Evolutionary conservation across 2,797 vertebrate genomes (phyloP), one percentile per base, ranked within the genome.

Genomic region (Micromesistius poutassou): DNA sequence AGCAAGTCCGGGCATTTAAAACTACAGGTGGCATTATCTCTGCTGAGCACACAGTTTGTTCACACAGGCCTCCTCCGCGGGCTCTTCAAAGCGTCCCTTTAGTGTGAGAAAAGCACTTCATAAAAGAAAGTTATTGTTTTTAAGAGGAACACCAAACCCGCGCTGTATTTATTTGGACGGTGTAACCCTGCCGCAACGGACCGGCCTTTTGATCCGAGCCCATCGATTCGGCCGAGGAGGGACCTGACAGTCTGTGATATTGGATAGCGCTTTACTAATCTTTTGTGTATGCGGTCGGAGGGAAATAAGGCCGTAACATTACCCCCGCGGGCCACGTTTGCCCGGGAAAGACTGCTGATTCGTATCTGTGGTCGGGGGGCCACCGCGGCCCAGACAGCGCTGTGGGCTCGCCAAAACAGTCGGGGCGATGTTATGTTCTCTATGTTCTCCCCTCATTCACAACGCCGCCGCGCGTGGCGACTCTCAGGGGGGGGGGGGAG

Each of bases 261-360:
- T 91, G 89, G 91, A 92, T 92, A 90, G 86, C 87, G 87, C 90
- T 91, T 90, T 85, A 89, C 90, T 91, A 93, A 93, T 92, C 90
- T 93, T 92, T 91, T 91, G 90, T 91, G 89, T 89, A 91, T 91
- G 89, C 88, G 90, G 87, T 91, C 70, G 76, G 84, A 90, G 90
- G 89, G 91, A 91, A 91, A 90, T 89, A 91, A 89, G 86, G 88
- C 88, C 87, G 89, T 89, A 92, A 91, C 79, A 79, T 87, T 86
- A 92, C 81, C 86, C 91, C 77, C 76, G 13, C 86, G 85, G 87
- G 86, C 90, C 88, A 91, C 84, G 88, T 89, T 91, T 80, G 79
- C 89, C 87, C 87, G 85, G 87, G 87, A 92, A 88, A 89, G 89
- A 90, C 85, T 90, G 91, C 90, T 91, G 91, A 93, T 92, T 83